These are phyloP conservation scores for Nineta flava DNA, from an alignment of 2,888 invertebrate genomes.

Conservation along the genomic window DNA sequence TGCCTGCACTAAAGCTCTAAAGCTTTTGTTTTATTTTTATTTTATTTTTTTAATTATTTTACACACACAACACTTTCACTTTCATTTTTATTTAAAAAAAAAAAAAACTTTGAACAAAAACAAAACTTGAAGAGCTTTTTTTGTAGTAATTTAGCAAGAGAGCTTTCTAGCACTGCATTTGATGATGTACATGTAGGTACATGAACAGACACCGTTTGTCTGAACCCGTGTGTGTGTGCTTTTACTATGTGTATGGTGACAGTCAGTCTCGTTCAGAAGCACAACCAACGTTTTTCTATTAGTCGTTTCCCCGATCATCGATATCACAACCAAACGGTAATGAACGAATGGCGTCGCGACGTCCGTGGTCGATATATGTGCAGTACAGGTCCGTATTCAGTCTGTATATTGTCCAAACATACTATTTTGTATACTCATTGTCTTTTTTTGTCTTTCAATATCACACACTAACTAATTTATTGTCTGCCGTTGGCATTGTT, in stretches of 20 bases:
- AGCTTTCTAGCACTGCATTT: too few species aligned
- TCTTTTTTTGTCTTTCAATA: too few species aligned
- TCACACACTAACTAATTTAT: too few species aligned
- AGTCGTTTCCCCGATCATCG: conserved; percentile 3
- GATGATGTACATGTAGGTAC: too few species aligned
- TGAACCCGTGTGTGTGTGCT: too few species aligned
- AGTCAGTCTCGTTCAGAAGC: not conserved
- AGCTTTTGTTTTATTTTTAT: not conserved
- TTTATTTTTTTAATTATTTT: not conserved
- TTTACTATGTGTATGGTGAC: not conserved
- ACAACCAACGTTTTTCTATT: not conserved
- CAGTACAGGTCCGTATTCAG: not conserved
- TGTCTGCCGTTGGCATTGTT: too few species aligned
- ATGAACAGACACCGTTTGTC: too few species aligned
- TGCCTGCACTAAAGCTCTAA: too few species aligned
- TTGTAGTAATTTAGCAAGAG: too few species aligned
- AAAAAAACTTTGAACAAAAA: not conserved
- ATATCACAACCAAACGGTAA: conserved; percentile 12
- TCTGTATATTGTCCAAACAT: too few species aligned
- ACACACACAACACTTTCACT: not conserved
- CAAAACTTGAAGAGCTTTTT: too few species aligned
- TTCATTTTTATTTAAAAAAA: not conserved
- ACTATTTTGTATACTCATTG: too few species aligned
- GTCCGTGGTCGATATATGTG: conserved; percentile 6
- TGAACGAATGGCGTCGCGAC: conserved; percentile 8